phyloP scores from a whole-genome alignment of 2,797 vertebrate species.

The Periophthalmus magnuspinnatus region DNA sequence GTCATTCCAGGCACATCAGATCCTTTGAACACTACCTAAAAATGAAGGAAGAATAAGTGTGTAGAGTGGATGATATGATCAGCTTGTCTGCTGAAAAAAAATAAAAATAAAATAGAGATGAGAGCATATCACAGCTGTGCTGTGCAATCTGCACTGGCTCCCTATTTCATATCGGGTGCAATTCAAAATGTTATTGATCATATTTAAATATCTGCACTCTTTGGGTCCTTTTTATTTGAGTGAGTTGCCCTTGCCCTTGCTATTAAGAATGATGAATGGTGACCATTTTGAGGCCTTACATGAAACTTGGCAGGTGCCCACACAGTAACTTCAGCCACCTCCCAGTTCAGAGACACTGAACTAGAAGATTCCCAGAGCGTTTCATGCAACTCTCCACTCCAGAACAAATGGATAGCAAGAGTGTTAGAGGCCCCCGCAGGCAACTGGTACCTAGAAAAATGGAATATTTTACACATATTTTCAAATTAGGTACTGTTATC shows the following conservation, averaged over 20 bases:
- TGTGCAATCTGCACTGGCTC: too few species aligned
- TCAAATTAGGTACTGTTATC: too few species aligned
- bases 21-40: slow-evolving; percentile 71
- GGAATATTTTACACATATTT: not conserved
- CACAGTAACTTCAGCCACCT: slow-evolving; percentile 75
- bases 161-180: too few species aligned
- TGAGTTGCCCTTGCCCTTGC: too few species aligned
- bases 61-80: too few species aligned
- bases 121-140: too few species aligned
- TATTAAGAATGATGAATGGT: not conserved
- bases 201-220: too few species aligned
- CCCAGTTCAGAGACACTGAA: slow-evolving; percentile 61
- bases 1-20: slow-evolving; percentile 24
- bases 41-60: not conserved
- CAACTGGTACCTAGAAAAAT: slow-evolving; percentile 72
- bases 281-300: slow-evolving; percentile 43
- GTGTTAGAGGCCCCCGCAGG: slow-evolving; percentile 38
- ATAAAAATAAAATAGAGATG: too few species aligned
- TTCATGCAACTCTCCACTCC: slow-evolving; percentile 33
- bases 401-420: slow-evolving; percentile 63
- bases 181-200: too few species aligned
- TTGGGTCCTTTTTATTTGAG: too few species aligned
- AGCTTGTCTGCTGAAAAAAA: too few species aligned
- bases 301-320: slow-evolving; percentile 65
- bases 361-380: slow-evolving; percentile 67